phyloP scores from a whole-genome alignment of 2,113 vertebrate species.

The Bos indicus region DNA sequence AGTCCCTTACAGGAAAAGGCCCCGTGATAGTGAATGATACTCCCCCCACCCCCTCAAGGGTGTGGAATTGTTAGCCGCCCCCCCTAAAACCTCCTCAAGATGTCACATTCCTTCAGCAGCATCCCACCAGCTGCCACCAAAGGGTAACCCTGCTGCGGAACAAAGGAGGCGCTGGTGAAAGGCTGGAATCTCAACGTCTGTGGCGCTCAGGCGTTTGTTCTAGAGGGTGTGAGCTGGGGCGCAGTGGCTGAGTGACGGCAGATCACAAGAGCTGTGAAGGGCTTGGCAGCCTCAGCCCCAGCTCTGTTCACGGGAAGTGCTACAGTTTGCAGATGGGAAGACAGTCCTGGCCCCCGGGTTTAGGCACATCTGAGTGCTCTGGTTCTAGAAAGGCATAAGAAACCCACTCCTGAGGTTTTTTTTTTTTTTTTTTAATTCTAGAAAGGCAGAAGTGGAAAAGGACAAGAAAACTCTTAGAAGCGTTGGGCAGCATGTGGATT shows the following conservation, averaged over 20 bases:
- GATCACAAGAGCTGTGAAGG: neutral
- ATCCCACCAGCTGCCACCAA: neutral
- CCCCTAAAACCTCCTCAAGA: neutral
- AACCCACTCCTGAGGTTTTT: fast-evolving
- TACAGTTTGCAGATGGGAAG: neutral
- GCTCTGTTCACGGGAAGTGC: neutral
- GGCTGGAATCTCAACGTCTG: fast-evolving
- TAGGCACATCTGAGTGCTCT: neutral
- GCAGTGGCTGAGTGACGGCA: fast-evolving
- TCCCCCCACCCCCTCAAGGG: neutral
- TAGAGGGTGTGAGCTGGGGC: fast-evolving
- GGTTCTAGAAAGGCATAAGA: neutral
- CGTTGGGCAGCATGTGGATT: neutral
- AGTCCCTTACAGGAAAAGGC: neutral
- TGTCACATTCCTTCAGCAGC: neutral
- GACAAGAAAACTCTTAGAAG: neutral
- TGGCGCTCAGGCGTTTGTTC: neutral
- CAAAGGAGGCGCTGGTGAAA: fast-evolving
- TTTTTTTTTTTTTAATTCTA: neutral
- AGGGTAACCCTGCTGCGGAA: neutral
- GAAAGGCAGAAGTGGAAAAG: neutral
- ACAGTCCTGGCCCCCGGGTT: neutral
- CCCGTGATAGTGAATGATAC: fast-evolving
- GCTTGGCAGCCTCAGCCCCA: neutral
- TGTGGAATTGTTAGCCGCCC: neutral